Percentiles rank a stretch among this genome's conserved stretches.
These are phyloP conservation scores for Spheniscus humboldti DNA, from an alignment of 2,797 vertebrate genomes.

Conservation along the genomic window DNA sequence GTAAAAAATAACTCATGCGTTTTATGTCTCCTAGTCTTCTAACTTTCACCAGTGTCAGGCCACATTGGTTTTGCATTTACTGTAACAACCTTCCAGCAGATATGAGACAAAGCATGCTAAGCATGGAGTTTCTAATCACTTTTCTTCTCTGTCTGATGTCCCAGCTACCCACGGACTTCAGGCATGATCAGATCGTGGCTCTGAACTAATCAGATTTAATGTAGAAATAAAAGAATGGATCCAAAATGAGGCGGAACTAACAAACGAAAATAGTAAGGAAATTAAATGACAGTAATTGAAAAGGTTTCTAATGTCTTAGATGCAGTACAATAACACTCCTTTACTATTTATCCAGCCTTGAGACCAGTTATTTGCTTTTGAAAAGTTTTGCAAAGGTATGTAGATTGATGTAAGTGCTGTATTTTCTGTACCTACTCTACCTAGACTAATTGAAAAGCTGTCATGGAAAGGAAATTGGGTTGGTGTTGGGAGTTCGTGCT, in stretches of 20 bases:
- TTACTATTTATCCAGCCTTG: not conserved
- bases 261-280: not conserved
- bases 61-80: conserved; percentile 56
- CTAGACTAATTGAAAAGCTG: not conserved
- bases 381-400: not conserved
- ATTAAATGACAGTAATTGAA: not conserved
- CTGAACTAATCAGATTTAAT: not conserved
- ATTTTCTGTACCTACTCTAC: not conserved
- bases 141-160: not conserved
- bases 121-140: not conserved
- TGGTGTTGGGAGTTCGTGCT: not conserved
- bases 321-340: not conserved
- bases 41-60: conserved; percentile 38
- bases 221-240: not conserved
- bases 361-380: not conserved
- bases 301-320: not conserved
- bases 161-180: not conserved
- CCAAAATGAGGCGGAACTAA: conserved; percentile 24
- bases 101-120: not conserved
- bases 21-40: conserved; percentile 52
- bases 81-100: not conserved
- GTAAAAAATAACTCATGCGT: conserved; percentile 49
- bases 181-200: not conserved
- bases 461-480: not conserved
- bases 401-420: not conserved